Base-by-base conservation (phyloP, 1,140 invertebrate species). In the Lineus longissimus region DNA sequence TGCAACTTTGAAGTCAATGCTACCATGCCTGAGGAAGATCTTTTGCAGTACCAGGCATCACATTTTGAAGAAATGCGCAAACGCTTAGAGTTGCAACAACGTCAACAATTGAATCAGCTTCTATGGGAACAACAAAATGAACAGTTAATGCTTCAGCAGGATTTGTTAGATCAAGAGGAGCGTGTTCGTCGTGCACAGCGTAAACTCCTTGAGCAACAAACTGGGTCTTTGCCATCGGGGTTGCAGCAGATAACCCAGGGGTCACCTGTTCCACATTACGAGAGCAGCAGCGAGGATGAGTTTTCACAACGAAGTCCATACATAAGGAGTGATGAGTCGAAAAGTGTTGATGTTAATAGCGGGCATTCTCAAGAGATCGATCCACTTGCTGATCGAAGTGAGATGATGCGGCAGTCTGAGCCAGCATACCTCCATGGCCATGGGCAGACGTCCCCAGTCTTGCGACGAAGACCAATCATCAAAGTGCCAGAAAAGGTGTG, bases 111-210 rank as follows among this genome's bases (percentile, higher is more conserved):
- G 43, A 43, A 58, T n/a, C 13, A 27, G 0, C 51, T 64, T 36
- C 59, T 64, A 2, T 31, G 56, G 1, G 58, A 64, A 17, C 63
- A 64, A 31, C 40, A 61, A 29, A 23, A 57, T 15, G 45, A 63
- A 36, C 65, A 69, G 59, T 29, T 73, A 56, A 45, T 72, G 19
- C 65, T 69, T 11, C 70, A 75, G 60, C 70, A 72, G 63, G 51
- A 41, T 30, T 36, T 33, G 31, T 17, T 29, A 19, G 54, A 33
- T 22, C 55, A 40, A 22, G 61, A 47, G 25, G 33, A 30, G 17
- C 30, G 60, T n/a, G 7, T 57, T 25, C 23, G 27, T 7, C 15
- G n/a, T 29, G 55, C 55, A 6, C 15, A 57, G n/a, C 6, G 30
- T 7, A 19, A 57, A 29, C 23, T 29, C 11, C 4, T 27, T 11